phyloP scores from a whole-genome alignment of 2,888 invertebrate genomes.

The Ypsolopha scabrella region DNA sequence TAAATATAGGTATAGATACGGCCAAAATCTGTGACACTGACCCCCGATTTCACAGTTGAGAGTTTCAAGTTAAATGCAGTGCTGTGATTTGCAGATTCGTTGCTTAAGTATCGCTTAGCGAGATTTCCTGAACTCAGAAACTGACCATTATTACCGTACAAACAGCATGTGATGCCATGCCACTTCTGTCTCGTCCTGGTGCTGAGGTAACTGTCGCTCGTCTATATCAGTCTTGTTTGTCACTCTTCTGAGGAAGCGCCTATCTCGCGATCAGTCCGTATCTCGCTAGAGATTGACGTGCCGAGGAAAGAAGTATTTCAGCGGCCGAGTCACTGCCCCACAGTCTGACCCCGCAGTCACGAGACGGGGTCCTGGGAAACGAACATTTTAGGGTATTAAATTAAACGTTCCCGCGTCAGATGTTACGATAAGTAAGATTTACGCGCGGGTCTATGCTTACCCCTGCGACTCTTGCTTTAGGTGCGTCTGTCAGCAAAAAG shows the following conservation, averaged over 20 bases:
- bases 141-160: too few species aligned
- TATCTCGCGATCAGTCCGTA: constrained; percentile 21
- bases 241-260: constrained; percentile 30
- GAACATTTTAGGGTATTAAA: constrained; percentile 19
- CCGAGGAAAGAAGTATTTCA: constrained; percentile 34
- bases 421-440: constrained; percentile 1
- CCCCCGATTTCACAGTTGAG: too few species aligned
- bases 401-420: constrained; percentile 10
- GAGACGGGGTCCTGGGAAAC: constrained; percentile 32
- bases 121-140: too few species aligned
- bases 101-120: too few species aligned
- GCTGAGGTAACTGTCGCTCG: not conserved
- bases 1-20: too few species aligned
- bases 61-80: too few species aligned
- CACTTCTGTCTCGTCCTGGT: not conserved
- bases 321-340: constrained; percentile 22
- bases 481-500: too few species aligned
- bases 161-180: too few species aligned
- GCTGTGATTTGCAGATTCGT: too few species aligned
- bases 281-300: constrained; percentile 25
- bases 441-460: not conserved
- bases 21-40: too few species aligned
- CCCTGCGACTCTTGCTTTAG: not conserved
- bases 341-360: constrained; percentile 42
- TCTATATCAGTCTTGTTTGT: constrained; percentile 13